Conservation (phyloP, 2,113 vertebrate species). For the Urocolius indicus region DNA sequence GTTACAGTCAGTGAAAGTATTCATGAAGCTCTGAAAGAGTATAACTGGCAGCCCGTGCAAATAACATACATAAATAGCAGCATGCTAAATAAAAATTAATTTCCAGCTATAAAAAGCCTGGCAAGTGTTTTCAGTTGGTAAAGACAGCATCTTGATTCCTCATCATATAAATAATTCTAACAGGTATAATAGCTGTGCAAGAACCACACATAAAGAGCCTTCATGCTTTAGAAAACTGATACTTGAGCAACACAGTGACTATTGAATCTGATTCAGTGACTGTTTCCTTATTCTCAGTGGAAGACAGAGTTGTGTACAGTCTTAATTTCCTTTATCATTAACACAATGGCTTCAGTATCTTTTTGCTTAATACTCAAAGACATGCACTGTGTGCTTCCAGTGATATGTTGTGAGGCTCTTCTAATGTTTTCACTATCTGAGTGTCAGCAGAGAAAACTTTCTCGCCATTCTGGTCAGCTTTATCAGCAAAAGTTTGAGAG, state of each 20-base stretch:
- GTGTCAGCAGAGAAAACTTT: background rate
- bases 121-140: background rate
- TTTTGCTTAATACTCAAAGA: background rate
- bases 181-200: background rate
- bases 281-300: background rate
- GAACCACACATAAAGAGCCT: background rate
- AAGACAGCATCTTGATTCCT: background rate
- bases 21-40: background rate
- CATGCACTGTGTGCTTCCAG: background rate
- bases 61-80: background rate
- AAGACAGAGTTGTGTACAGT: background rate
- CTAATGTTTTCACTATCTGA: background rate
- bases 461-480: background rate
- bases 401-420: background rate
- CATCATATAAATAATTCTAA: background rate
- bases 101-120: background rate
- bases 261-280: background rate
- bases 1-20: background rate
- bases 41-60: background rate
- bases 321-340: background rate
- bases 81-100: background rate
- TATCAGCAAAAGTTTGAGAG: background rate
- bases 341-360: rapidly evolving
- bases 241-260: background rate
- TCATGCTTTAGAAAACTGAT: background rate